Conservation (phyloP, 2,113 vertebrate genomes). For the Cinclus cinclus region DNA sequence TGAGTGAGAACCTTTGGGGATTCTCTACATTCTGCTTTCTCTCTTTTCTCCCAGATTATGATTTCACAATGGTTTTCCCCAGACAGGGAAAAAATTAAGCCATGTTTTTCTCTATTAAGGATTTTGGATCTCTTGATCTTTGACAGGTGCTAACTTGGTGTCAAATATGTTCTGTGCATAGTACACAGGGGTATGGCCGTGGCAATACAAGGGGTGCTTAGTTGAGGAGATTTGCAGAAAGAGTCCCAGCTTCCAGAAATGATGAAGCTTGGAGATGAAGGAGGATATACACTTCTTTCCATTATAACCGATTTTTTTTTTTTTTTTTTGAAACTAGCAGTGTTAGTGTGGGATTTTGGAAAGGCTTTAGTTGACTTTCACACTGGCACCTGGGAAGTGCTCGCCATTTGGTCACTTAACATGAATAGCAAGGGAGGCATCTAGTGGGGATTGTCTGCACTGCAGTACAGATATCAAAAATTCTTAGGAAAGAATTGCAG, state of each 20-base stretch:
- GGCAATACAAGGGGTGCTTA: neutral
- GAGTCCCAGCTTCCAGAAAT: neutral
- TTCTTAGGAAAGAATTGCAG: neutral
- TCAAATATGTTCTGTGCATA: neutral
- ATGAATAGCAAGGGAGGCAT: slow-evolving; percentile 34
- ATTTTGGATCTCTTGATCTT: neutral
- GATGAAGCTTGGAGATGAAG: neutral
- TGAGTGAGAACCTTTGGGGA: neutral
- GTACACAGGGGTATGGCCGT: too few relatives aligned
- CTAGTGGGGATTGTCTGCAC: slow-evolving; percentile 42
- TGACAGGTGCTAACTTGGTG: neutral
- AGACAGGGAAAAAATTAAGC: neutral
- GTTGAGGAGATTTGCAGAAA: neutral
- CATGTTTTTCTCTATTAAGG: neutral
- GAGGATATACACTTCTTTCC: neutral
- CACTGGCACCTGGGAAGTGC: fast-evolving
- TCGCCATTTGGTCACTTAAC: neutral
- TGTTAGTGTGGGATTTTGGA: neutral
- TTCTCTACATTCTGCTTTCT: neutral
- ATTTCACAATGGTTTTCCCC: neutral
- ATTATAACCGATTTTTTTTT: fast-evolving
- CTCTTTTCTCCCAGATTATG: neutral
- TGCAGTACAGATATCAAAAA: neutral
- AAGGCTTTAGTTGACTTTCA: neutral
- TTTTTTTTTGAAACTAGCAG: neutral